phyloP scores from a whole-genome alignment of 30 jellyfish, hydroid and myxozoan genomes.

The Hydra vulgaris region DNA sequence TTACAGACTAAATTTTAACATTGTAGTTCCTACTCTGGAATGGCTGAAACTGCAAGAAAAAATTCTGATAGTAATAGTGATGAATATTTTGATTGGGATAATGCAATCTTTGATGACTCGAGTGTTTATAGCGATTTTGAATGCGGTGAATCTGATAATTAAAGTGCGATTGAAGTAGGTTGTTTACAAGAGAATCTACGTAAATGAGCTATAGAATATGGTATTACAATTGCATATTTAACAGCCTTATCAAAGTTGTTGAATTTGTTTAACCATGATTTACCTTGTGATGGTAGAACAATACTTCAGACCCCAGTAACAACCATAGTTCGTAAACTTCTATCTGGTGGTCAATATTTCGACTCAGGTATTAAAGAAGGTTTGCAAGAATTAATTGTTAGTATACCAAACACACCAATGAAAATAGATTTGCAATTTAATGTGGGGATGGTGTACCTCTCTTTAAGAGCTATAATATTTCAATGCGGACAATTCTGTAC shows the following conservation, averaged over 20 bases:
- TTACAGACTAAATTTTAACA: no score
- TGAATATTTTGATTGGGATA: not conserved
- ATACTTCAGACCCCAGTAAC: not conserved
- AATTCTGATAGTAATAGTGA: not conserved
- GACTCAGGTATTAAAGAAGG: not conserved
- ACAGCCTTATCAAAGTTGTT: not conserved
- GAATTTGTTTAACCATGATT: not conserved
- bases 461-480: no score
- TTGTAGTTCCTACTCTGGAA: no score
- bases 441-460: no score
- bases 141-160: not conserved
- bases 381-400: not conserved
- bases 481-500: no score
- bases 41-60: not conserved
- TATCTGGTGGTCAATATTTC: not conserved
- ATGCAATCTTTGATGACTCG: not conserved
- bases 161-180: not conserved
- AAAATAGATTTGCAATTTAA: not conserved
- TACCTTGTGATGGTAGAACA: not conserved
- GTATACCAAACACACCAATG: not conserved
- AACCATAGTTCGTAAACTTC: not conserved
- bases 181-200: not conserved
- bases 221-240: not conserved
- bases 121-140: not conserved
- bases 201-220: not conserved